A percentile compares a stretch with the other conserved stretches of the same genome.
These are phyloP conservation scores for Asarcornis scutulata DNA, from an alignment of 2,113 vertebrate genomes.

Conservation along the genomic window DNA sequence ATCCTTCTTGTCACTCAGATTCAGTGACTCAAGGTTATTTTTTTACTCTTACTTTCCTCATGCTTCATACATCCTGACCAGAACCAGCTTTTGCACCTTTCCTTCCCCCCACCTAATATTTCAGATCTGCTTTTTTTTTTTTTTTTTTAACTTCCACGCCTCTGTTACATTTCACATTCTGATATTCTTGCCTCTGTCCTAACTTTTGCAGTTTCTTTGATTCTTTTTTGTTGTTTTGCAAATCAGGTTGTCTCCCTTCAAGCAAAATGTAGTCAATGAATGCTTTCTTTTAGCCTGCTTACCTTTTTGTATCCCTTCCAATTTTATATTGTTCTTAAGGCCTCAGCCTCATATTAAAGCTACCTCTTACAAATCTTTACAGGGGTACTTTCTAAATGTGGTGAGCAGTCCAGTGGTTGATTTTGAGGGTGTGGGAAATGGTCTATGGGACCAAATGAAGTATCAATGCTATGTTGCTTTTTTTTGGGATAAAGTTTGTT, in stretches of 20 bases:
- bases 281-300: background rate
- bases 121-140: background rate
- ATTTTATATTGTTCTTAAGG: background rate
- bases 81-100: background rate
- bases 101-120: background rate
- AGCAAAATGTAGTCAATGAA: background rate
- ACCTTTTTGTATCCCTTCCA: background rate
- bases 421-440: slow-evolving; percentile 1
- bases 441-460: background rate
- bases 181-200: background rate
- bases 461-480: background rate
- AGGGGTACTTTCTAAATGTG: slow-evolving; percentile 6
- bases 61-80: background rate
- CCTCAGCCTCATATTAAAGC: background rate
- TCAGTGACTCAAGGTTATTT: slow-evolving; percentile 29
- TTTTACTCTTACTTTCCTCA: slow-evolving; percentile 5
- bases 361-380: background rate
- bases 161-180: background rate
- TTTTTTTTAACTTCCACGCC: background rate
- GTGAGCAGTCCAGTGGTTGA: background rate
- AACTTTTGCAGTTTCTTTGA: background rate
- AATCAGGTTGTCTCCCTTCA: background rate
- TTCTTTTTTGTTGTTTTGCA: background rate
- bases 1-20: slow-evolving; percentile 20
- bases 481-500: background rate